A percentile compares a stretch with the other conserved stretches of the same genome.
phyloP scores from a whole-genome alignment of 2,888 invertebrate species.

The Melanargia galathea region DNA sequence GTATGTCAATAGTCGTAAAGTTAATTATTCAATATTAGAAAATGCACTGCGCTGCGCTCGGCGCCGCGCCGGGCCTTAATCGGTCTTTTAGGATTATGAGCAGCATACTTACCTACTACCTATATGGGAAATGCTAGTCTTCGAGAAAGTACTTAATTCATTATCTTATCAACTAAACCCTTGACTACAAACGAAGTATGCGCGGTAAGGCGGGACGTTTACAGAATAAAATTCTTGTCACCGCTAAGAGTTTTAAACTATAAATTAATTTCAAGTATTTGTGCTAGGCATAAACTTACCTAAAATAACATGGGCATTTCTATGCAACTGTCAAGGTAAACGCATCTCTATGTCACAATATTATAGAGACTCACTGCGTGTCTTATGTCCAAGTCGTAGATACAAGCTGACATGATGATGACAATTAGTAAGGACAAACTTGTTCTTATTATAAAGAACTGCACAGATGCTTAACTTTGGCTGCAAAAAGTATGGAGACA shows the following conservation, averaged over 20 bases:
- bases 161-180: constrained; percentile 33
- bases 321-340: background rate
- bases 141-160: constrained; percentile 11
- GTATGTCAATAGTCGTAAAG: no score
- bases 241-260: constrained; percentile 8
- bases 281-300: background rate
- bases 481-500: background rate
- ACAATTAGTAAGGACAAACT: background rate
- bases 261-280: background rate
- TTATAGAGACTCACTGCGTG: background rate
- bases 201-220: constrained; percentile 21
- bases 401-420: no score
- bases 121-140: no score
- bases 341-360: background rate
- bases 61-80: no score
- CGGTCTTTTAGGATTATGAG: no score
- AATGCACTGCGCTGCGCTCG: no score
- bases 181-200: constrained; percentile 33
- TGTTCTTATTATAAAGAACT: background rate
- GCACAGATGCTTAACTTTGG: background rate
- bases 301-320: background rate
- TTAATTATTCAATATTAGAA: no score
- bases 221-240: constrained; percentile 29
- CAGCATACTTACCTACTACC: no score
- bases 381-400: background rate